Percentiles rank a stretch among this genome's conserved stretches.
Conservation (phyloP, 2,113 vertebrate species). For the Upupa epops region DNA sequence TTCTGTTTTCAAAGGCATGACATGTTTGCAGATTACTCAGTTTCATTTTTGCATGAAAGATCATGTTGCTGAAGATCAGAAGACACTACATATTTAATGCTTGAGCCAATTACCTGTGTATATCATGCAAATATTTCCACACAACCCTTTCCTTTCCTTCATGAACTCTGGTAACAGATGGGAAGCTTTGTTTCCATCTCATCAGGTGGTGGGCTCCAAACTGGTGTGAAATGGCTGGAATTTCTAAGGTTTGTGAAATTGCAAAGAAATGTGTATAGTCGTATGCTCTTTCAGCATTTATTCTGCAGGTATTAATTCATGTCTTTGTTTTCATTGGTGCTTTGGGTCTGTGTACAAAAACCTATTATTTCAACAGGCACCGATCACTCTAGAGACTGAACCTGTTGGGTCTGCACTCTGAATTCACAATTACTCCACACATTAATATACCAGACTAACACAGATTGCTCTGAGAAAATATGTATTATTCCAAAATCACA, state of each 20-base stretch:
- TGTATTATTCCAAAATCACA: neutral
- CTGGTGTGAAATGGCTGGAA: conserved; percentile 2
- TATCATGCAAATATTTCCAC: neutral
- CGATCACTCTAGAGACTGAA: neutral
- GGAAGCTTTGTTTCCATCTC: neutral
- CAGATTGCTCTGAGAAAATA: conserved; percentile 56
- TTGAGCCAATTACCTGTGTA: neutral
- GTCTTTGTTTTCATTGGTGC: neutral
- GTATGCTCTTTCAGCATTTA: neutral
- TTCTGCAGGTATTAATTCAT: neutral
- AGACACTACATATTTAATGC: neutral
- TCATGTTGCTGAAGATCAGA: neutral
- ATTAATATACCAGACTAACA: conserved; percentile 60
- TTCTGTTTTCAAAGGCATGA: neutral
- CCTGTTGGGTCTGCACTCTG: neutral
- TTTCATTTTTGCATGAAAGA: neutral
- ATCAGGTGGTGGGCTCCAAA: conserved; percentile 22
- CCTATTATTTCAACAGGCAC: neutral
- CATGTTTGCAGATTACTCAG: neutral
- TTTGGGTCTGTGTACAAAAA: neutral
- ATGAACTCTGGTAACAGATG: neutral
- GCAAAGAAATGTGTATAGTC: neutral
- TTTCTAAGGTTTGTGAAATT: neutral
- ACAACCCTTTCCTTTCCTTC: neutral
- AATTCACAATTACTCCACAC: neutral